Percentiles rank a stretch among this genome's conserved stretches.
These are phyloP conservation scores for Anas bahamensis DNA, from an alignment of 2,797 vertebrate genomes.

Conservation along the genomic window DNA sequence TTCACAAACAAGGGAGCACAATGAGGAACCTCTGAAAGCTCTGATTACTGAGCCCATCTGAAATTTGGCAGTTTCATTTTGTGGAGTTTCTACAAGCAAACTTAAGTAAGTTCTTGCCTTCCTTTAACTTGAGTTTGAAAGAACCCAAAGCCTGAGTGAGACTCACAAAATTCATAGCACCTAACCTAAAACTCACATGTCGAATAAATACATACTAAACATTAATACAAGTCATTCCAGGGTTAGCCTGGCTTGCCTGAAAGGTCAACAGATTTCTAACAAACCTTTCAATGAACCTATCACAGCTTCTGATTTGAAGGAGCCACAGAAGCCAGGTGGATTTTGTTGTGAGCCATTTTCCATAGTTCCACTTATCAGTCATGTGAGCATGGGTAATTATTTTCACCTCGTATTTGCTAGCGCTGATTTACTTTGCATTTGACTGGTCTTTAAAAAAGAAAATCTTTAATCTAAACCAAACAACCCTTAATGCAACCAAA, in stretches of 20 bases:
- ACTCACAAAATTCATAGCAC: background rate
- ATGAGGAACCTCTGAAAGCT: background rate
- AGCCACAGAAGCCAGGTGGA: slow-evolving; percentile 39
- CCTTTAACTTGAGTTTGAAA: background rate
- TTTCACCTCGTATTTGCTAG: slow-evolving; percentile 57
- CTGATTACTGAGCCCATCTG: background rate
- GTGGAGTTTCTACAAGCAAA: rapidly evolving
- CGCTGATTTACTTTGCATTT: slow-evolving; percentile 60
- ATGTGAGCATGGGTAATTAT: slow-evolving; percentile 51
- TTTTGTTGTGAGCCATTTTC: slow-evolving; percentile 55
- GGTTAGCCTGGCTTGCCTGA: background rate
- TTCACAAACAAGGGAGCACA: background rate
- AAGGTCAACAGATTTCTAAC: background rate
- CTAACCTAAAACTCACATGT: background rate
- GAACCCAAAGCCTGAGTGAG: background rate
- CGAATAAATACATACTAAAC: background rate
- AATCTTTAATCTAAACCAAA: slow-evolving; percentile 76
- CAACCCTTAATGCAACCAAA: slow-evolving; percentile 52
- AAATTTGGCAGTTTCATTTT: background rate
- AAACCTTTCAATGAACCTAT: slow-evolving; percentile 7
- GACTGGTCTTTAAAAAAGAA: slow-evolving; percentile 53
- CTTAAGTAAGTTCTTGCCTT: background rate
- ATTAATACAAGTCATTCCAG: background rate
- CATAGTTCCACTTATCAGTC: slow-evolving; percentile 68
- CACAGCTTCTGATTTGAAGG: background rate